A percentile compares a stretch with the other conserved stretches of the same genome.
These are phyloP conservation scores for Ctenomys sociabilis DNA, from an alignment of 2,113 vertebrate genomes.

Conservation along the genomic window DNA sequence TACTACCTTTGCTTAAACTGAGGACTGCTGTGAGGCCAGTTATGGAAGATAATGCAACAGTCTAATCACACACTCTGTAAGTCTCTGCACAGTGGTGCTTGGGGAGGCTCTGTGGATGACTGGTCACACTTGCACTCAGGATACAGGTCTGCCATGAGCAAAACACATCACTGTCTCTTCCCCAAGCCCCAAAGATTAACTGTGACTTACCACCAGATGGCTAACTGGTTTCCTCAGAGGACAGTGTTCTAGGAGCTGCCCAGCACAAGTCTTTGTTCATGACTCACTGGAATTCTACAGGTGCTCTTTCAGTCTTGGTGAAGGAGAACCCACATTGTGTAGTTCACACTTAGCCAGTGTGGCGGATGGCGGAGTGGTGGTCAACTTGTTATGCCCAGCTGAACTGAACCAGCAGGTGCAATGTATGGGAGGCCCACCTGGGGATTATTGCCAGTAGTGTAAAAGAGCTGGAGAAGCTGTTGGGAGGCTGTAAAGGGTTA, in stretches of 20 bases:
- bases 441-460: too few species aligned
- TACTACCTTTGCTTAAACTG: background rate
- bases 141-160: background rate
- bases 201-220: background rate
- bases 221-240: background rate
- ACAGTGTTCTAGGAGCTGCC: background rate
- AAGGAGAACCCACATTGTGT: background rate
- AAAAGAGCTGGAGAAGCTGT: too few species aligned
- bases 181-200: background rate
- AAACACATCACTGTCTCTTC: background rate
- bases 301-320: background rate
- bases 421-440: too few species aligned
- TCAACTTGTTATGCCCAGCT: too few species aligned
- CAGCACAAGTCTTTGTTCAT: background rate
- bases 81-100: background rate
- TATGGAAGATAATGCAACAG: background rate
- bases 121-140: background rate
- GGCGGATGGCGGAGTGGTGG: too few species aligned
- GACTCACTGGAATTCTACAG: background rate
- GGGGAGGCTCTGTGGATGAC: background rate
- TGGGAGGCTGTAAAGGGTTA: too few species aligned
- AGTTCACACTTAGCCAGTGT: background rate
- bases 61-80: background rate
- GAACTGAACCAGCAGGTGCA: too few species aligned
- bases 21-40: background rate